Evolutionary conservation across 2,888 invertebrate species (phyloP).

Genomic region (Pachycephus smyrnensis): DNA sequence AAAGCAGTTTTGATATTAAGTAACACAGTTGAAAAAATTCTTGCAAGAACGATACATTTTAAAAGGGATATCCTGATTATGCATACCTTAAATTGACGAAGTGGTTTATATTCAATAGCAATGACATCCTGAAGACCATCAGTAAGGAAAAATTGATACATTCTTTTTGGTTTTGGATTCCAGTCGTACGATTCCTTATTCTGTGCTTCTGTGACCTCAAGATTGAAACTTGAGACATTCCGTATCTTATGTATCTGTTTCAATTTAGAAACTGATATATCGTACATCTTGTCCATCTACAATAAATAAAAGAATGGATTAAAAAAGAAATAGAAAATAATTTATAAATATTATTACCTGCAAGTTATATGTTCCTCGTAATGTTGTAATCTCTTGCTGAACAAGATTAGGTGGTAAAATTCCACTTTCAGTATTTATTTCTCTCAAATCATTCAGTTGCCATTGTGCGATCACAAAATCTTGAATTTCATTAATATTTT

Average conservation of each 20-base stretch:
- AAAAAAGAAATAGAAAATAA: conserved; percentile 70
- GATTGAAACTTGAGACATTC: conserved; percentile 65
- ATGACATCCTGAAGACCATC: conserved; percentile 80
- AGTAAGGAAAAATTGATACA: conserved; percentile 78
- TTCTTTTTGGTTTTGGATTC: conserved; percentile 73
- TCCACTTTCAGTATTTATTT: conserved; percentile 71
- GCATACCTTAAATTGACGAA: conserved; percentile 71
- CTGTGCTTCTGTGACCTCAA: conserved; percentile 74
- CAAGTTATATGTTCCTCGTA: conserved; percentile 72
- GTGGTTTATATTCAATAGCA: conserved; percentile 79
- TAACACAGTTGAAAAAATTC: not conserved
- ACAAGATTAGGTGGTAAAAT: conserved; percentile 72
- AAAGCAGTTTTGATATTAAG: not conserved
- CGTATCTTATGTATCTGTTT: conserved; percentile 67
- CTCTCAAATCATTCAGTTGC: conserved; percentile 74
- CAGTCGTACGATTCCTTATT: conserved; percentile 66
- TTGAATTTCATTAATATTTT: conserved; percentile 69
- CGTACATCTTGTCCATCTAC: conserved; percentile 65
- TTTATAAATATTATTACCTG: conserved; percentile 75
- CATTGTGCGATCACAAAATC: conserved; percentile 75
- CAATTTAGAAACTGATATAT: conserved; percentile 62
- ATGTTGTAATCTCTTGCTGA: conserved; percentile 65
- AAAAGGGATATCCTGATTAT: not conserved
- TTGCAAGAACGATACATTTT: not conserved
- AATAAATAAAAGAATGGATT: conserved; percentile 9